These are phyloP conservation scores for Nasonia vitripennis DNA, from an alignment of 1,140 invertebrate genomes.

Conservation along the genomic window DNA sequence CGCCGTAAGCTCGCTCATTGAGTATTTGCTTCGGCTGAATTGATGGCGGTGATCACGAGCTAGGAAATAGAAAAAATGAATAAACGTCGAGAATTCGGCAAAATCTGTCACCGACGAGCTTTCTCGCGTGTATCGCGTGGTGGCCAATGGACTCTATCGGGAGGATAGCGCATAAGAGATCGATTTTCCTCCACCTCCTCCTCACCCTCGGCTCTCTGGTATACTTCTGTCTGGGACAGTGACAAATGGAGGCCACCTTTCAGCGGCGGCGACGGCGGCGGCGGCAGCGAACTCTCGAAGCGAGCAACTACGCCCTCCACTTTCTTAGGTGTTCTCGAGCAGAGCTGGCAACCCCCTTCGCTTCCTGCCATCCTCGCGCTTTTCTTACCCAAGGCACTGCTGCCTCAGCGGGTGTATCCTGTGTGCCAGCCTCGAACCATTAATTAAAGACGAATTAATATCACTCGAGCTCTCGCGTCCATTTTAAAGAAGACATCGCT, in stretches of 20 bases:
- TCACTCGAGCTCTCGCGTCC: constrained; percentile 38
- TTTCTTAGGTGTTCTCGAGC: constrained; percentile 35
- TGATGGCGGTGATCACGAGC: not conserved
- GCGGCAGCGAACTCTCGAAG: constrained; percentile 56
- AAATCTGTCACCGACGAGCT: not conserved
- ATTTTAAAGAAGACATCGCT: not conserved
- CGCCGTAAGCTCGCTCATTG: not conserved
- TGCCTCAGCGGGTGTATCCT: constrained; percentile 53
- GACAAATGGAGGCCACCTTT: constrained; percentile 69
- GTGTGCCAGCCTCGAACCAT: constrained; percentile 54
- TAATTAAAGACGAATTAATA: constrained; percentile 68
- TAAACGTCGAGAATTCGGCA: not conserved
- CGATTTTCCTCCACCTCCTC: constrained; percentile 64
- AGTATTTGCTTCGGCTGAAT: not conserved
- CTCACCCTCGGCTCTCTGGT: constrained; percentile 44
- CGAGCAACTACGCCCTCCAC: constrained; percentile 56
- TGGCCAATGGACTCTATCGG: constrained; percentile 30
- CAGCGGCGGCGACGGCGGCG: constrained; percentile 30
- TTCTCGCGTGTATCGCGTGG: not conserved
- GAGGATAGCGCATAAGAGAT: constrained; percentile 64
- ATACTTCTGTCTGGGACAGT: constrained; percentile 71
- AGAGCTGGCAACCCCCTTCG: not conserved
- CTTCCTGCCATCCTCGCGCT: constrained; percentile 38
- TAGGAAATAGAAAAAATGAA: not conserved
- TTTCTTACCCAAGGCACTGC: constrained; percentile 54